Percentiles rank a stretch among this genome's conserved stretches.
phyloP scores from a whole-genome alignment of 2,888 invertebrate species.

The Ectobius pallidus region DNA sequence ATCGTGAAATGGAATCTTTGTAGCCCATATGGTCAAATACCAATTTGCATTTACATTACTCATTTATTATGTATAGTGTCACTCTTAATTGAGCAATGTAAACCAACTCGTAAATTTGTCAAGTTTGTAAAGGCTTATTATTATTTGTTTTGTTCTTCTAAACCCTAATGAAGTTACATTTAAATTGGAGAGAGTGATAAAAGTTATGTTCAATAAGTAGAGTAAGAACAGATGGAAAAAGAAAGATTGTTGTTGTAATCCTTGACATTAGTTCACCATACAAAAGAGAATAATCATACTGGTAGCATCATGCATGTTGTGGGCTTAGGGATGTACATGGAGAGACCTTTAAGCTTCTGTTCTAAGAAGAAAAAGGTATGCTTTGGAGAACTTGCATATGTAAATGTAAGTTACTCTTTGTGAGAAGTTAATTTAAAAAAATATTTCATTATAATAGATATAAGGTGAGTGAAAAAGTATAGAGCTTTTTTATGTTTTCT shows the following conservation, averaged over 20 bases:
- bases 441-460: no score
- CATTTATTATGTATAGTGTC: no score
- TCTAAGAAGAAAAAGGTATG: slow-evolving; percentile 21
- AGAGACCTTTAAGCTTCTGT: slow-evolving; percentile 17
- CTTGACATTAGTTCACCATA: neutral
- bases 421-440: slow-evolving; percentile 33
- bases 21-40: no score
- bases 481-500: no score
- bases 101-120: neutral
- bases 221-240: slow-evolving; percentile 1
- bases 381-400: slow-evolving; percentile 2
- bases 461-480: no score
- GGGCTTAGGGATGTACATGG: neutral
- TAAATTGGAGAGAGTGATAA: neutral
- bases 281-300: neutral
- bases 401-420: slow-evolving; percentile 36
- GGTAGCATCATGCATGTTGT: slow-evolving; percentile 8
- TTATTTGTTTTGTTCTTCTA: no score
- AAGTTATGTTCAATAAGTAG: neutral
- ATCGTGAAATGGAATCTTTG: no score
- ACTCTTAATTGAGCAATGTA: neutral
- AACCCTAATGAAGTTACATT: neutral
- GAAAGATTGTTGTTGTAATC: slow-evolving; percentile 10
- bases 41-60: no score
- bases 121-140: neutral